These are phyloP conservation scores for Drosophila maculinotata DNA, from an alignment of 2,888 invertebrate genomes.

Conservation along the genomic window DNA sequence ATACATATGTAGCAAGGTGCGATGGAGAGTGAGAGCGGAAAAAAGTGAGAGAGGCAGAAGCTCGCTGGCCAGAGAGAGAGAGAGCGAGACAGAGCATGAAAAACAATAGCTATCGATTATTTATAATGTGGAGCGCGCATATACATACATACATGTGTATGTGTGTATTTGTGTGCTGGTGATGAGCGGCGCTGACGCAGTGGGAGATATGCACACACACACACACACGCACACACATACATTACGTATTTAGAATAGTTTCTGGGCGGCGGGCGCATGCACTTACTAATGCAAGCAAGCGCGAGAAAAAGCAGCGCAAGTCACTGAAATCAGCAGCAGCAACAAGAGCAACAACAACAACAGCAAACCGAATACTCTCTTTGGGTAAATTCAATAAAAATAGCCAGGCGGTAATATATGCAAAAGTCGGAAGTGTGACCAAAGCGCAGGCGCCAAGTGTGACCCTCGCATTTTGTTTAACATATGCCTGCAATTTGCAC, in stretches of 20 bases:
- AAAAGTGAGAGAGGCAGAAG: constrained; percentile 17
- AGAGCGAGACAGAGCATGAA: constrained; percentile 21
- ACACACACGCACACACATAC: constrained; percentile 30
- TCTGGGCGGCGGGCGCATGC: constrained; percentile 62
- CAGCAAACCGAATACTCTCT: constrained; percentile 3
- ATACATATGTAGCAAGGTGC: neutral
- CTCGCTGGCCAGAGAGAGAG: too few species aligned
- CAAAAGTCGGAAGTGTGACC: constrained; percentile 24
- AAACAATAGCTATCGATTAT: constrained; percentile 66
- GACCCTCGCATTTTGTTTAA: constrained; percentile 19
- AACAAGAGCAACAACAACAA: neutral
- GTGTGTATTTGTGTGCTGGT: constrained; percentile 12
- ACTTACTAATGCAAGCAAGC: constrained; percentile 29
- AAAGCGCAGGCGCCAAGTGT: constrained; percentile 58
- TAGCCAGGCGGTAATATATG: too few species aligned
- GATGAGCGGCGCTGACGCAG: constrained; percentile 71
- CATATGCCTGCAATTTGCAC: too few species aligned
- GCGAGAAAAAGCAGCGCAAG: constrained; percentile 21
- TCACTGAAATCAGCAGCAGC: constrained; percentile 18
- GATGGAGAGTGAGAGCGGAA: constrained; percentile 14
- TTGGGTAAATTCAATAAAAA: too few species aligned
- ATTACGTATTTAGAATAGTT: constrained; percentile 32
- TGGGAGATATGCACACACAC: constrained; percentile 61
- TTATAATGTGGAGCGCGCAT: constrained; percentile 38
- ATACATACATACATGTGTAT: constrained; percentile 24